Percentiles rank a stretch among this genome's conserved stretches.
Conservation (phyloP, 2,797 vertebrate species). For the Fratercula arctica region DNA sequence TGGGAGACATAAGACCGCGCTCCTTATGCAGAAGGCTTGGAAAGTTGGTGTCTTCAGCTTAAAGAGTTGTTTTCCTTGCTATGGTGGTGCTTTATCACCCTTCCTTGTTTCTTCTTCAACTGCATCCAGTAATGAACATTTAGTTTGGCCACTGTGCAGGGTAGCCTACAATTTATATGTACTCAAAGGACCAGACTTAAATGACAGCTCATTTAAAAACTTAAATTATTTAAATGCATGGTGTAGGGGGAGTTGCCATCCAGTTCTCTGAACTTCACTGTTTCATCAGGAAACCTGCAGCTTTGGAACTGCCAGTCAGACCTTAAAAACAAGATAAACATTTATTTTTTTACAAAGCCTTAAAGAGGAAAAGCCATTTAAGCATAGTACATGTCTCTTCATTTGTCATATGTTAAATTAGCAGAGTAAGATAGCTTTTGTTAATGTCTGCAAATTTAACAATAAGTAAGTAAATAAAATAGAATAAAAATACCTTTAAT, state of each 20-base stretch:
- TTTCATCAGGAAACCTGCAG: neutral
- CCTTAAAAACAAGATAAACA: neutral
- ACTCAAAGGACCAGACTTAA: neutral
- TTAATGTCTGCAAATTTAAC: neutral
- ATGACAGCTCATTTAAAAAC: neutral
- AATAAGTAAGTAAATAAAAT: neutral
- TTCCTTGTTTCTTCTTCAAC: neutral
- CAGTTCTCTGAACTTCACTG: neutral
- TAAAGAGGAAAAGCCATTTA: neutral
- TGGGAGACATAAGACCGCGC: neutral
- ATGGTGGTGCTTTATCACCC: neutral
- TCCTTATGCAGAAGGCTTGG: neutral
- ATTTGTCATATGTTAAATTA: neutral
- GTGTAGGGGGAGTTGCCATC: neutral
- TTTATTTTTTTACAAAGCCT: neutral
- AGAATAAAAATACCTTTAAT: neutral
- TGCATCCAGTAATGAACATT: neutral
- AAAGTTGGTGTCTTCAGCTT: neutral
- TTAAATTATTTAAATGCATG: neutral
- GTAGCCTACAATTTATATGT: neutral
- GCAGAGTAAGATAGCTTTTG: neutral
- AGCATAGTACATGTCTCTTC: neutral
- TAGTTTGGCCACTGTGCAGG: neutral
- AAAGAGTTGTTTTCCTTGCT: neutral
- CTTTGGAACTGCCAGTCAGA: neutral